Base-by-base conservation (phyloP, 2,113 vertebrate genomes). In the Nothoprocta perdicaria region DNA sequence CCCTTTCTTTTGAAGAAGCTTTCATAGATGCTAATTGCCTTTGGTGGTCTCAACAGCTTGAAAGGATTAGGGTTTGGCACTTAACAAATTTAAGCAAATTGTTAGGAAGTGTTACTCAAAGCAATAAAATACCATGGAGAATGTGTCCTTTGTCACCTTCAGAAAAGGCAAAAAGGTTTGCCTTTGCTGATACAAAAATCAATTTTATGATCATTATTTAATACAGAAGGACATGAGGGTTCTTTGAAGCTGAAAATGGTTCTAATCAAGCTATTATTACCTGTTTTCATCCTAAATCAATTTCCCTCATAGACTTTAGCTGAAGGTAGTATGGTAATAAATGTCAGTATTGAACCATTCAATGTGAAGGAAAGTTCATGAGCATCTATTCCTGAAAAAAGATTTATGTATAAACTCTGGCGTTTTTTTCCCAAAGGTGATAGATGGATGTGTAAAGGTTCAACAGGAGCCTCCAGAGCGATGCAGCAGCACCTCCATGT, bases 131-230 rank as follows among this genome's bases (percentile, higher is more conserved):
- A 80, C 9, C 31, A 9, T 10, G 35, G 50, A 83, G 33, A 71
- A 57, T 26, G 73, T 66, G 35, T 43, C 75, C 24, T 79, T 72
- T 84, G 45, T 89, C 58, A 91, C 74, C 80, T 95, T 95, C 58
- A 92, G 90, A 91, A 93, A 87, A 96, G 17, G 66, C 31, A 87
- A 84, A 80, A 94, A 92, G 52, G 58, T 38, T 38, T 38, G 35
- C 35, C 35, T 8, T 38, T 38, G 35, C 35, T 8, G 46, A 48
- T 74, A 73, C 8, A 84, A 19, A 71, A 77, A 90, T 92, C 88
- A 58, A 95, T 94, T 92, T 94, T 84, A 78, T 81, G 29, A 93
- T 85, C 75, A 87, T 91, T 90, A 93, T 94, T 90, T 95, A 89
- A 92, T 88, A 31, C 35, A 63, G 83, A 94, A 96, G 22, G 26